Evolutionary conservation across 2,888 invertebrate species (phyloP).

Genomic region (Brachyptera putata): DNA sequence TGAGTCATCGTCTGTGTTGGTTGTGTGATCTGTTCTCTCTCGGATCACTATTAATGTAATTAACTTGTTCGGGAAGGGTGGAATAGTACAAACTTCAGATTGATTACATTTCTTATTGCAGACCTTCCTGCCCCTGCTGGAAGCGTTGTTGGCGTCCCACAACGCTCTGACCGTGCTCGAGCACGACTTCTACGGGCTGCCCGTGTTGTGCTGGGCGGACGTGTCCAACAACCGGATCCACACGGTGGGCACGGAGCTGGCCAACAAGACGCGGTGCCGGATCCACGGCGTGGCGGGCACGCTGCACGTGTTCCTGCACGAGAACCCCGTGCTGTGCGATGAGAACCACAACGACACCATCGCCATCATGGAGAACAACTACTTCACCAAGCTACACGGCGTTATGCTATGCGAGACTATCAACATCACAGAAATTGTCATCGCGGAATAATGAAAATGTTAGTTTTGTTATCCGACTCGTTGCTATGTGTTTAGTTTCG

Average conservation of each 20-base stretch:
- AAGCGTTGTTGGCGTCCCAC: constrained; percentile 70
- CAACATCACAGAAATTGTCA: not conserved
- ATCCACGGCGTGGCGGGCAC: constrained; percentile 74
- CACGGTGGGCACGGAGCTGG: constrained; percentile 67
- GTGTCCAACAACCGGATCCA: constrained; percentile 72
- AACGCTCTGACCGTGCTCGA: constrained; percentile 71
- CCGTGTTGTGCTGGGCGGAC: constrained; percentile 75
- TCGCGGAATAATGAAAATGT: not conserved
- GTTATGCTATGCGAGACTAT: not conserved
- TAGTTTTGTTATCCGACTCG: no score
- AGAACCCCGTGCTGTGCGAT: constrained; percentile 77
- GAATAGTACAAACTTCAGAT: no score
- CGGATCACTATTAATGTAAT: no score
- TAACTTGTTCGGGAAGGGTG: no score
- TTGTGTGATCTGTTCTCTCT: no score
- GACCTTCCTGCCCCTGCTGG: constrained; percentile 73
- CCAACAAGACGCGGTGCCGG: constrained; percentile 73
- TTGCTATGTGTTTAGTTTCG: no score
- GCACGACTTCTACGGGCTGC: constrained; percentile 77
- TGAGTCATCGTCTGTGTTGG: no score
- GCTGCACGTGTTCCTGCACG: constrained; percentile 45
- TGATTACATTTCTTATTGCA: constrained; percentile 51
- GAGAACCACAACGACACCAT: constrained; percentile 66
- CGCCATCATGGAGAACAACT: constrained; percentile 62
- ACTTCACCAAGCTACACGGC: constrained; percentile 61